Conservation (phyloP, 1,140 invertebrate genomes). For the Proctacanthus coquilletti region DNA sequence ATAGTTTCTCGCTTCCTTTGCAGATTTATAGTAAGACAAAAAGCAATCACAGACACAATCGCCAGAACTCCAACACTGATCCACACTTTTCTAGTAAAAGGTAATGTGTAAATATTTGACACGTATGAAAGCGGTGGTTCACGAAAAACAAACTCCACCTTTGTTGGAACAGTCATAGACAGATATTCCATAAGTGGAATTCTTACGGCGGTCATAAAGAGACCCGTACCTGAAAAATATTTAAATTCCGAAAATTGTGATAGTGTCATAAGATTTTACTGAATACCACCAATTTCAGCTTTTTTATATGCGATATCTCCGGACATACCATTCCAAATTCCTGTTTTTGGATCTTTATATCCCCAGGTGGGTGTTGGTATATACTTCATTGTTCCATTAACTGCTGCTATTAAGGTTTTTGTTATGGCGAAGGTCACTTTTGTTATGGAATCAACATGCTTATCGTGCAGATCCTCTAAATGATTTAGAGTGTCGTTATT, state of each 20-base stretch:
- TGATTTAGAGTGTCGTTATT: slow-evolving; percentile 4
- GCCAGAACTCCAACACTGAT: not conserved
- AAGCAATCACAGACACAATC: too few relatives aligned
- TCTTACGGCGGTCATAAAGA: slow-evolving; percentile 4
- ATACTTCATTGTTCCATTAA: slow-evolving; percentile 4
- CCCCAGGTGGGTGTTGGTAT: slow-evolving; percentile 6
- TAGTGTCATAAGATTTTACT: not conserved
- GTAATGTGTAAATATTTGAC: slow-evolving; percentile 8
- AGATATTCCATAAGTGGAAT: slow-evolving; percentile 4
- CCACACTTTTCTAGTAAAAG: slow-evolving; percentile 8
- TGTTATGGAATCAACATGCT: slow-evolving; percentile 6
- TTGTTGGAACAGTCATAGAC: slow-evolving; percentile 4
- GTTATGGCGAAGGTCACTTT: slow-evolving; percentile 7
- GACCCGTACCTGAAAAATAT: slow-evolving; percentile 6
- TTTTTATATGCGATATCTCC: slow-evolving; percentile 9
- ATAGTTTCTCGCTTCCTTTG: not conserved
- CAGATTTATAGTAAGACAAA: too few relatives aligned
- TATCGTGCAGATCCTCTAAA: slow-evolving; percentile 6
- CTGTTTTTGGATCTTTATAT: slow-evolving; percentile 18
- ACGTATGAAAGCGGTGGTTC: slow-evolving; percentile 6
- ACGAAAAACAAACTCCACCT: slow-evolving; percentile 6
- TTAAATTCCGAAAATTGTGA: too few relatives aligned
- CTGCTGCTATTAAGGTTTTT: slow-evolving; percentile 1
- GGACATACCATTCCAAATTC: slow-evolving; percentile 31
- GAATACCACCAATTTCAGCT: slow-evolving; percentile 11